Evolutionary conservation across 2,888 invertebrate genomes (phyloP), one percentile per base, ranked within the genome.

Genomic region (Phyllotreta striolata): DNA sequence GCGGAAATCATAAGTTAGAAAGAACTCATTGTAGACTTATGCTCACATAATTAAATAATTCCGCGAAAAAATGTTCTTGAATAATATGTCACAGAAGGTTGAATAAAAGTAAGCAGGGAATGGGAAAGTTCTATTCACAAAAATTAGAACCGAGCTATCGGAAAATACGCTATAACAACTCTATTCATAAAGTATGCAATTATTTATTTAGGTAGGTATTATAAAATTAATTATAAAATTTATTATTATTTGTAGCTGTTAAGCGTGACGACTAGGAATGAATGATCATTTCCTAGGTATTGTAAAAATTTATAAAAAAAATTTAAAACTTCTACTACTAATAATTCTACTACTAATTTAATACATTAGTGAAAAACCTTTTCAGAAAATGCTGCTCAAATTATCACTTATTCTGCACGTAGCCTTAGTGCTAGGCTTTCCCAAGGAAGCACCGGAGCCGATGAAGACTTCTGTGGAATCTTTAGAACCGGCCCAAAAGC

Each of bases 61-160:
- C 9, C 12, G 38, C 41, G 24, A 40, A 41, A 34, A 51, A 24
- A 51, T 59, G 41, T 54, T 54, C 54, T 54, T 54, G 24, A 54
- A 59, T 34, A 51, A 40, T 41, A 59, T 59, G 58, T 51, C 40
- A 59, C 49, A 43, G 55, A 43, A 55, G 40, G 41, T 59, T 14
- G 49, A 59, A 51, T 41, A 39, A 49, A 13, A 13, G 10, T 47
- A 59, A 37, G 24, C 24, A 24, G 24, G 4, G 37, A 37, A 2
- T n/a, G 37, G 1, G 51, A 35, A 51, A 37, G 37, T 37, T 34
- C 5, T 10, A 10, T 51, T 10, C 10, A 35, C n/a, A 51, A 51
- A 51, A 51, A 6, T 1, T 37, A 37, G 5, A 37, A 10, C 37
- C 7, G 37, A 51, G 35, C 35, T 10, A 37, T 35, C 37, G 34